Conservation (phyloP, 2,113 vertebrate species). For the Manacus vitellinus region DNA sequence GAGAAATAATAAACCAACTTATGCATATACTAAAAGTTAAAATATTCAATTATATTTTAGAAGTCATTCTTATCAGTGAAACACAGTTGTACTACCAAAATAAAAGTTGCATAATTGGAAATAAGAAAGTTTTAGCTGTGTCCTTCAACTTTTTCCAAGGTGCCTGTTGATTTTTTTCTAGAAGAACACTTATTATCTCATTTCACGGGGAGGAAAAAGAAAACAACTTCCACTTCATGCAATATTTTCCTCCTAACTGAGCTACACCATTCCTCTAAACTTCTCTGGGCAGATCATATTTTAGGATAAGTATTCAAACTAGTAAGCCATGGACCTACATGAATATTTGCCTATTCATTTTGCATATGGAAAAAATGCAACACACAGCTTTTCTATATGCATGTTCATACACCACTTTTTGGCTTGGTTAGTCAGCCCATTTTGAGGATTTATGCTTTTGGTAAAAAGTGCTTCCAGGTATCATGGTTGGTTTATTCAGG, state of each 20-base stretch:
- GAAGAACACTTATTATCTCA: neutral
- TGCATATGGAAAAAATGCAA: neutral
- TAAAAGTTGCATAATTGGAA: constrained; percentile 51
- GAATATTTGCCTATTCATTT: neutral
- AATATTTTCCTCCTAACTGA: neutral
- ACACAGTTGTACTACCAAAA: constrained; percentile 53
- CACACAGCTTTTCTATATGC: neutral
- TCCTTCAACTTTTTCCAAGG: constrained; percentile 43
- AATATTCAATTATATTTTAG: constrained; percentile 39
- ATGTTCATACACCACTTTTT: neutral
- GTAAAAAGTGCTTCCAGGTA: neutral
- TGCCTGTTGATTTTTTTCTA: neutral
- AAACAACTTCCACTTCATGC: neutral
- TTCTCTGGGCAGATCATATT: neutral
- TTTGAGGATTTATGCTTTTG: neutral
- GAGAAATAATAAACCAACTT: constrained; percentile 38
- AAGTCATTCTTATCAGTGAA: constrained; percentile 44
- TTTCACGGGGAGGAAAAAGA: neutral
- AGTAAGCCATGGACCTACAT: neutral
- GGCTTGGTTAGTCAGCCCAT: neutral
- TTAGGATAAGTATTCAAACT: neutral
- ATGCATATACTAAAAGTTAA: constrained; percentile 36
- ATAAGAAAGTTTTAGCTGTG: constrained; percentile 20
- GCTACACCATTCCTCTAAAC: neutral
- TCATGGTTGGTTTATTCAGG: neutral